Evolutionary conservation across 2,797 vertebrate genomes (phyloP).

Genomic region (Artibeus jamaicensis): DNA sequence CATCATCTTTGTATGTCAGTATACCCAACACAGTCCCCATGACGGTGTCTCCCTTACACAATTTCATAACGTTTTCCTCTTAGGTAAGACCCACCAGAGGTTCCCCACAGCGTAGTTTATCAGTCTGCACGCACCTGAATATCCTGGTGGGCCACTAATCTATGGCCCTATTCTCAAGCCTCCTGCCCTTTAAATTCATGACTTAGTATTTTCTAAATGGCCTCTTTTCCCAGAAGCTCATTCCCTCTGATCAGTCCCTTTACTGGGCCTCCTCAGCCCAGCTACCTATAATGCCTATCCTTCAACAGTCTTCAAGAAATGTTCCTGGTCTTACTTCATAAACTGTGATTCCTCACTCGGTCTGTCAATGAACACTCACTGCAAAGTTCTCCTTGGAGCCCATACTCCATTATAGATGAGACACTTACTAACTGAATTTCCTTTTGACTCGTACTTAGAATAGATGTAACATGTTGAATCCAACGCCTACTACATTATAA

Average conservation of each 20-base stretch:
- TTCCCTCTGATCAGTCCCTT: neutral
- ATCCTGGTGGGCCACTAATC: neutral
- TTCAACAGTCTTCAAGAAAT: constrained; percentile 9
- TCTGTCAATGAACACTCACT: constrained; percentile 35
- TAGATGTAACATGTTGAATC: neutral
- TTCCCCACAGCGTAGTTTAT: neutral
- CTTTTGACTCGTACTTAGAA: neutral
- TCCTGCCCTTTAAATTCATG: neutral
- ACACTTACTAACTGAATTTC: constrained; percentile 38
- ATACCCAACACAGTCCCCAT: neutral
- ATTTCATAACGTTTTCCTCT: neutral
- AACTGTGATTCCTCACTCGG: constrained; percentile 23
- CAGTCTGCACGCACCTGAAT: neutral
- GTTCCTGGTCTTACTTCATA: neutral
- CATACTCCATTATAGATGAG: constrained; percentile 36
- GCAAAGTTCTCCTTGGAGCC: neutral
- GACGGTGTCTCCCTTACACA: neutral
- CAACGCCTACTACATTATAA: neutral
- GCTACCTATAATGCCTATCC: neutral
- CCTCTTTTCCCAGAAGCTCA: neutral
- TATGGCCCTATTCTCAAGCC: neutral
- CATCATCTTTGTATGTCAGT: neutral
- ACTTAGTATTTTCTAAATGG: neutral
- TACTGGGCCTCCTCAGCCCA: neutral
- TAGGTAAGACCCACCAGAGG: neutral